These are phyloP conservation scores for Cololabis saira DNA, from an alignment of 2,113 vertebrate species.

Conservation along the genomic window DNA sequence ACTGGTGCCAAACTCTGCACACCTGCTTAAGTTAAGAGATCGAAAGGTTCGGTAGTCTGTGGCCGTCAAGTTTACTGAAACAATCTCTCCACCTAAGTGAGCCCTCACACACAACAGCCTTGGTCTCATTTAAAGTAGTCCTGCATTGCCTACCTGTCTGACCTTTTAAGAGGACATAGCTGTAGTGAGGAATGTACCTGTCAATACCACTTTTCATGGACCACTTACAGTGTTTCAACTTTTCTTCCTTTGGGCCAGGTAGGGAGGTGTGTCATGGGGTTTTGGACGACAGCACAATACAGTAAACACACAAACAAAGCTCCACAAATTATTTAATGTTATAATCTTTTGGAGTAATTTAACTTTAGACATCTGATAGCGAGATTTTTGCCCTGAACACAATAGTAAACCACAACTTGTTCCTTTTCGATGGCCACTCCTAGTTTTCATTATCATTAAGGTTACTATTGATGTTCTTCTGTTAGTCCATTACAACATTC, in stretches of 20 bases:
- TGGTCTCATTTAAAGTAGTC: slow-evolving; percentile 41
- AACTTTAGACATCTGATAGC: too few species aligned
- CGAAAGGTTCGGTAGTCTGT: background rate
- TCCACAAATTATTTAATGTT: background rate
- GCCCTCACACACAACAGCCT: slow-evolving; percentile 19
- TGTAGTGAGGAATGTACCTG: slow-evolving; percentile 61
- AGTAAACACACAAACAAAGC: background rate
- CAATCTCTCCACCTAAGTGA: slow-evolving; percentile 29
- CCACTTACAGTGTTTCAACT: slow-evolving; percentile 50
- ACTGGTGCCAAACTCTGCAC: background rate
- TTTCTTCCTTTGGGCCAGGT: slow-evolving; percentile 32
- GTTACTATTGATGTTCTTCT: too few species aligned
- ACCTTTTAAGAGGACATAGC: slow-evolving; percentile 67
- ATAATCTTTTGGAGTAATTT: background rate
- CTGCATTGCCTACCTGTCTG: slow-evolving; percentile 43
- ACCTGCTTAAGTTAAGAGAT: slow-evolving; percentile 3
- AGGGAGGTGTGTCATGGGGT: slow-evolving; percentile 10
- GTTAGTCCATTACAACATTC: too few species aligned
- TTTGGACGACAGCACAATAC: background rate
- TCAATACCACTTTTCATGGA: slow-evolving; percentile 75
- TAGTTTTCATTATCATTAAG: too few species aligned
- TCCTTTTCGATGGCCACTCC: too few species aligned
- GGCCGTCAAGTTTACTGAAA: slow-evolving; percentile 16
- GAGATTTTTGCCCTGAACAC: too few species aligned
- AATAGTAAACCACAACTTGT: too few species aligned